Conservation (phyloP, 2,888 invertebrate genomes). For the Morpho achilles region DNA sequence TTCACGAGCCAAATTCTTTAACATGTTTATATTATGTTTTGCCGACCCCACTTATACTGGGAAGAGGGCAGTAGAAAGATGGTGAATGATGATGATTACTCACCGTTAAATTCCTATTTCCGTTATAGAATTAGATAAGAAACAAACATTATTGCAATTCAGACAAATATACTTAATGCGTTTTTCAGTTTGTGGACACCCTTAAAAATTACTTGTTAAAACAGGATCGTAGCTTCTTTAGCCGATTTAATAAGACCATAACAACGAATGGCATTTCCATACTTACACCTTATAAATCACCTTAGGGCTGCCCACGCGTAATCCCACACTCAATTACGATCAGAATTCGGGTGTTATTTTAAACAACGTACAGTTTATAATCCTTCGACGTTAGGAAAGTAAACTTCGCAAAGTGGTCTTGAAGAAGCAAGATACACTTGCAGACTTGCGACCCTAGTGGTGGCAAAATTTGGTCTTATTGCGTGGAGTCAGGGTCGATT, state of each 20-base stretch:
- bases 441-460: conserved; percentile 17
- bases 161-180: too few species aligned
- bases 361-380: conserved; percentile 52
- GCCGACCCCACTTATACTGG: too few species aligned
- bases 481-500: conserved; percentile 20
- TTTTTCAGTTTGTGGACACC: not conserved
- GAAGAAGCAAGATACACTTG: conserved; percentile 39
- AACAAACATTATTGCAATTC: too few species aligned
- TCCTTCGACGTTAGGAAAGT: conserved; percentile 46
- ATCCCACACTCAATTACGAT: conserved; percentile 30
- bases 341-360: conserved; percentile 41
- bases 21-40: too few species aligned
- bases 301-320: conserved; percentile 44
- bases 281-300: conserved; percentile 56
- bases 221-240: conserved; percentile 8
- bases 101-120: too few species aligned
- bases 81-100: too few species aligned
- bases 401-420: conserved; percentile 47
- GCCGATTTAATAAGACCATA: conserved; percentile 14
- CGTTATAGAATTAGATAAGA: too few species aligned
- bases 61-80: too few species aligned
- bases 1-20: too few species aligned
- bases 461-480: conserved; percentile 30
- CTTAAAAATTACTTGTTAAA: not conserved
- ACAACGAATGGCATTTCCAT: conserved; percentile 46